phyloP scores from a whole-genome alignment of 2,888 invertebrate species.

The Polyploca ridens region DNA sequence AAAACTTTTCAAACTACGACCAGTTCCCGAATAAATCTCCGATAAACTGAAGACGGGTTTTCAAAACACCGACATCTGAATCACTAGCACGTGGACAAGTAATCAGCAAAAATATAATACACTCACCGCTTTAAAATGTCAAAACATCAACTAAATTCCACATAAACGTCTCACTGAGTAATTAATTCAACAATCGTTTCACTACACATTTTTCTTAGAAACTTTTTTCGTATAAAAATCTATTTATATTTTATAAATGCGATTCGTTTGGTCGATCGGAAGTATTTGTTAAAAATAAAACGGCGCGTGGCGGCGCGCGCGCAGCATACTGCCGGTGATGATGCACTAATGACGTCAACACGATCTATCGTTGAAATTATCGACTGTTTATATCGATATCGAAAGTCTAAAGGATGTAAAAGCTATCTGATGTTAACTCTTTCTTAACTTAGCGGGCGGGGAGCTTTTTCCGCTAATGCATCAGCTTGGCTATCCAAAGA shows the following conservation, averaged over 20 bases:
- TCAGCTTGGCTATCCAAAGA: too few relatives aligned
- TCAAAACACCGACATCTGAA: constrained; percentile 15
- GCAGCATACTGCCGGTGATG: constrained; percentile 33
- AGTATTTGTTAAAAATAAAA: constrained; percentile 56
- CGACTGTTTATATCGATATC: neutral
- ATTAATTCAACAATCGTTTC: constrained; percentile 1
- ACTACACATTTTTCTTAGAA: neutral
- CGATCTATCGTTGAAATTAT: neutral
- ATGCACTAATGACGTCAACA: constrained; percentile 15
- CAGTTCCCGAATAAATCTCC: too few relatives aligned
- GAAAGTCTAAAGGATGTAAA: too few relatives aligned
- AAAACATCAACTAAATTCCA: constrained; percentile 12
- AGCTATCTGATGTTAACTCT: too few relatives aligned
- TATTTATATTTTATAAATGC: constrained; percentile 44
- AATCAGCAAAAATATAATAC: constrained; percentile 33
- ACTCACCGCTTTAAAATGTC: constrained; percentile 33
- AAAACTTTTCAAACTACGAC: too few relatives aligned
- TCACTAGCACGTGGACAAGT: constrained; percentile 28
- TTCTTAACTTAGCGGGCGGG: too few relatives aligned
- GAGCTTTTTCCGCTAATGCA: too few relatives aligned
- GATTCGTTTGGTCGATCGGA: constrained; percentile 51
- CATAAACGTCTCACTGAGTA: neutral
- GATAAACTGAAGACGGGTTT: neutral
- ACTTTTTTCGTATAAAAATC: constrained; percentile 24
- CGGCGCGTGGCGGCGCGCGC: constrained; percentile 52